Conservation (phyloP, 1,140 invertebrate species). For the Lasioglossum albipes region DNA sequence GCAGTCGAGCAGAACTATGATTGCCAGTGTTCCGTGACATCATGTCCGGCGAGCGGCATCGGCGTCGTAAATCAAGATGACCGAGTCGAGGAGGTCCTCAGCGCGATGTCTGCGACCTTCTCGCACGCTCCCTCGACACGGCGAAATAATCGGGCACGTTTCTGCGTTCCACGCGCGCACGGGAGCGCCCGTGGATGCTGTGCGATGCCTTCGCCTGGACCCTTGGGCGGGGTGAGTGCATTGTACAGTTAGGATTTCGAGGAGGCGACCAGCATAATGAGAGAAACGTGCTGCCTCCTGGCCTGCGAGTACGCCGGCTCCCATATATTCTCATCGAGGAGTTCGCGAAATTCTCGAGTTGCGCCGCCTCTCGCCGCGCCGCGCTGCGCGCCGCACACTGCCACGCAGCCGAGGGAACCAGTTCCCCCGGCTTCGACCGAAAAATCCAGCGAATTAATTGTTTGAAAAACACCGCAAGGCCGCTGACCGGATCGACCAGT, state of each 20-base stretch:
- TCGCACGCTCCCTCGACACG: conserved; percentile 55
- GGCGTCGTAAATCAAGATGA: conserved; percentile 52
- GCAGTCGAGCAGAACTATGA: no score
- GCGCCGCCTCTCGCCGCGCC: not conserved
- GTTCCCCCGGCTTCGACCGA: conserved; percentile 25
- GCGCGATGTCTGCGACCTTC: conserved; percentile 49
- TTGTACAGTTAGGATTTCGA: conserved; percentile 74
- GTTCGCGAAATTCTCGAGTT: no score
- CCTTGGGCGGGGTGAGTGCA: conserved; percentile 70
- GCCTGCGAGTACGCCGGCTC: conserved; percentile 54
- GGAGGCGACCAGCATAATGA: conserved; percentile 68
- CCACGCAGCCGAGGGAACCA: not conserved
- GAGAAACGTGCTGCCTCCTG: conserved; percentile 73
- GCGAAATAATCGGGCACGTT: conserved; percentile 64
- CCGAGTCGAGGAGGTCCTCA: conserved; percentile 47
- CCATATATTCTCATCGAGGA: conserved; percentile 13
- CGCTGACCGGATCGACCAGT: conserved; percentile 36
- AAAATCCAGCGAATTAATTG: conserved; percentile 56
- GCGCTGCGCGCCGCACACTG: no score
- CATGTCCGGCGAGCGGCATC: no score
- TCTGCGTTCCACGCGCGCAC: conserved; percentile 51
- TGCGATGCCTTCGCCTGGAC: conserved; percentile 36
- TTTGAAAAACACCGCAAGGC: conserved; percentile 40
- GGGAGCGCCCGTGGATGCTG: conserved; percentile 8
- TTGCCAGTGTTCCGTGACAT: no score